Conservation (phyloP, 2,797 vertebrate genomes). For the Parauchenoglanis punctatus region DNA sequence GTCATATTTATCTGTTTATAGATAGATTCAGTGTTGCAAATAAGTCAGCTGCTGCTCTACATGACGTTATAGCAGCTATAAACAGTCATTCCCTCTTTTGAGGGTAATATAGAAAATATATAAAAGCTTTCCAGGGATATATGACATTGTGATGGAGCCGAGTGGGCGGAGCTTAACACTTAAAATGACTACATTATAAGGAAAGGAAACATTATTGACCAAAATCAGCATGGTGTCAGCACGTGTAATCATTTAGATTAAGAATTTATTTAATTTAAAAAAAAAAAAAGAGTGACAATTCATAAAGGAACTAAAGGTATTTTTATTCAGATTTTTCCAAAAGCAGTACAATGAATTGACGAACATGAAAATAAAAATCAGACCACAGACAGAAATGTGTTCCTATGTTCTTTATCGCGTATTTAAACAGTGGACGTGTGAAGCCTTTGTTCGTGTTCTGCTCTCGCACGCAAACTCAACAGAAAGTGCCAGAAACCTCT, state of each 20-base stretch:
- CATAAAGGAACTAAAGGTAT: neutral
- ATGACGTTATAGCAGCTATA: neutral
- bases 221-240: neutral
- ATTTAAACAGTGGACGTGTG: constrained; percentile 21
- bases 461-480: neutral
- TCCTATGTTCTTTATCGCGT: neutral
- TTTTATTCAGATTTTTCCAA: constrained; percentile 16
- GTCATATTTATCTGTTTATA: too few relatives aligned
- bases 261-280: neutral
- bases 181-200: neutral
- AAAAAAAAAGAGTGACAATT: neutral
- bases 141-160: neutral
- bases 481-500: too few relatives aligned
- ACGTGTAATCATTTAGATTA: neutral
- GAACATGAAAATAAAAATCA: neutral
- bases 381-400: neutral
- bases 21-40: too few relatives aligned
- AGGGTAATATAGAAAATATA: neutral
- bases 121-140: neutral
- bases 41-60: neutral
- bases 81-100: neutral
- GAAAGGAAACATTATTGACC: neutral
- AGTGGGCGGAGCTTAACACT: neutral
- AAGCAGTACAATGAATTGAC: constrained; percentile 14
- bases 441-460: neutral